Evolutionary conservation across 2,113 vertebrate genomes (phyloP).

Genomic region (Larimichthys crocea): DNA sequence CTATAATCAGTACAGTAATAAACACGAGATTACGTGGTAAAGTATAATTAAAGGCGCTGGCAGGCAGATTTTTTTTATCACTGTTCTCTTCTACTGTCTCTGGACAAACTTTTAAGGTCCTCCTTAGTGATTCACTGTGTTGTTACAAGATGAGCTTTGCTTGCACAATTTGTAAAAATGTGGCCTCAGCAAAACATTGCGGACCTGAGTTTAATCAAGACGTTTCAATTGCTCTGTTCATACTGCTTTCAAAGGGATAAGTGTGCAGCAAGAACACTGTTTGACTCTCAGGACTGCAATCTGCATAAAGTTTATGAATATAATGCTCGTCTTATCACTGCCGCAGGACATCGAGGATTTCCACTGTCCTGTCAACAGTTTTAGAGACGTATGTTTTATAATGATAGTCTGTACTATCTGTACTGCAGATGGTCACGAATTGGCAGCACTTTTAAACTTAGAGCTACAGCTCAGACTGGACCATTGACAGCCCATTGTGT

Average conservation of each 20-base stretch:
- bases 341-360: not conserved
- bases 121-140: not conserved
- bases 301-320: not conserved
- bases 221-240: not conserved
- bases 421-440: not conserved
- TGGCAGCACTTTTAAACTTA: not conserved
- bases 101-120: not conserved
- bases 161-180: constrained; percentile 10
- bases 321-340: not conserved
- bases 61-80: constrained; percentile 8
- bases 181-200: constrained; percentile 7
- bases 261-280: not conserved
- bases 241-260: not conserved
- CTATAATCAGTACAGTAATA: not conserved
- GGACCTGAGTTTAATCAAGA: not conserved
- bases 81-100: not conserved
- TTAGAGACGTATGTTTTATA: not conserved
- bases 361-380: not conserved
- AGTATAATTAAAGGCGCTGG: not conserved
- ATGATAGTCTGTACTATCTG: too few relatives aligned
- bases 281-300: not conserved
- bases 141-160: constrained; percentile 15
- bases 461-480: not conserved
- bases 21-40: not conserved
- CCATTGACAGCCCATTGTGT: not conserved